Evolutionary conservation across 2,888 invertebrate genomes (phyloP).

Genomic region (Myathropa florea): DNA sequence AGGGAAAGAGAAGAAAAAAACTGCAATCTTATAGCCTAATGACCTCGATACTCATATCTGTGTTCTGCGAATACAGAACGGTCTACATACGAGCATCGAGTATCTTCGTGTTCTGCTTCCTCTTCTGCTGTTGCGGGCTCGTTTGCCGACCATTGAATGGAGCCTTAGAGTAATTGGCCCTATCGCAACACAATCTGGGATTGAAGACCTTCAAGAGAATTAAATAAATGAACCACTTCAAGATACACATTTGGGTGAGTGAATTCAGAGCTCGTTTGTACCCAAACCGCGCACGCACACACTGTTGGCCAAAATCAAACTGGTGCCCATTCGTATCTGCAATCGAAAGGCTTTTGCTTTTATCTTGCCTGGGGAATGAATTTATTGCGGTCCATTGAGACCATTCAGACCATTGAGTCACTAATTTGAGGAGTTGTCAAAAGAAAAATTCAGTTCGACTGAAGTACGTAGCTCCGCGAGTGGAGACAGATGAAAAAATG

Average conservation of each 20-base stretch:
- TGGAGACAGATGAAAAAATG: neutral
- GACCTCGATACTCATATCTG: neutral
- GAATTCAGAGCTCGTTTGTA: no score
- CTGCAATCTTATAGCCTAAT: neutral
- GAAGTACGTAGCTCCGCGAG: neutral
- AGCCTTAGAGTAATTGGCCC: neutral
- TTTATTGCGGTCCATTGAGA: neutral
- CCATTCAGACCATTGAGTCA: neutral
- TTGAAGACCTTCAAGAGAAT: neutral
- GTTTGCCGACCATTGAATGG: neutral
- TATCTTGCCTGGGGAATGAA: neutral
- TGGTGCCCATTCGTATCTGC: neutral
- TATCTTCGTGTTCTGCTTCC: neutral
- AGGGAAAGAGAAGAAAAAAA: neutral
- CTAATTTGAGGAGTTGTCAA: neutral
- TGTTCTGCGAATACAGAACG: neutral
- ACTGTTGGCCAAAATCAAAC: neutral
- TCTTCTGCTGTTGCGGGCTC: neutral
- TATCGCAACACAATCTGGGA: constrained; percentile 9
- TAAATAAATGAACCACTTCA: constrained; percentile 10
- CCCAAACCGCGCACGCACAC: neutral
- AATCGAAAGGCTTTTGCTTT: neutral
- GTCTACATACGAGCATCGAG: neutral
- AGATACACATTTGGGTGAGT: neutral
- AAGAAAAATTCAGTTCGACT: neutral